Evolutionary conservation across 2,797 vertebrate species (phyloP).

Genomic region (Coregonus ussuriensis): DNA sequence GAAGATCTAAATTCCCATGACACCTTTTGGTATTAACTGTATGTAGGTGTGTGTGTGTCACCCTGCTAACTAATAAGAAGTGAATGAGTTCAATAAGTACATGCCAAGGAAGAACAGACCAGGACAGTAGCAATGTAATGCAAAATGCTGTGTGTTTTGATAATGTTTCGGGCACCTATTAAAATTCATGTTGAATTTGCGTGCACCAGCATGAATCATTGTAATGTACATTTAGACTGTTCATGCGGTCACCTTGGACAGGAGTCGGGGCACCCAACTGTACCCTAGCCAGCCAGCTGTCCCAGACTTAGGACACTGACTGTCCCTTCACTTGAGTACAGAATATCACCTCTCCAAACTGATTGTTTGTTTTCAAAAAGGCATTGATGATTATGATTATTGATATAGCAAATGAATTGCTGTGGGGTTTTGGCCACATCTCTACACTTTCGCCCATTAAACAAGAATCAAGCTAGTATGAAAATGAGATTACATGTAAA

Average conservation of each 20-base stretch:
- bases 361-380: not conserved
- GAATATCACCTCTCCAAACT: no score
- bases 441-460: not conserved
- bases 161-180: constrained; percentile 50
- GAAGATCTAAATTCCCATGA: no score
- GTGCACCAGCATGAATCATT: not conserved
- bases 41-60: constrained; percentile 47
- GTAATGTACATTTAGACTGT: constrained; percentile 1
- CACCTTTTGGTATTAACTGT: constrained; percentile 39
- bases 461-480: not conserved
- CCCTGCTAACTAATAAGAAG: not conserved
- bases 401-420: not conserved
- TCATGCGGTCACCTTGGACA: not conserved
- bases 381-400: not conserved
- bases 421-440: no score
- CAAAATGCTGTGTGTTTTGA: constrained; percentile 53
- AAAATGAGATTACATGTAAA: not conserved
- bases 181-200: constrained; percentile 57
- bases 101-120: constrained; percentile 38
- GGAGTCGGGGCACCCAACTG: not conserved
- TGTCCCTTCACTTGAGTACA: not conserved
- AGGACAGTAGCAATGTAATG: constrained; percentile 31
- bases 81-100: constrained; percentile 39
- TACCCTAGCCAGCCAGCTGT: not conserved
- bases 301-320: not conserved